phyloP scores from a whole-genome alignment of 2,797 vertebrate genomes.

The Chrysocyon brachyurus region DNA sequence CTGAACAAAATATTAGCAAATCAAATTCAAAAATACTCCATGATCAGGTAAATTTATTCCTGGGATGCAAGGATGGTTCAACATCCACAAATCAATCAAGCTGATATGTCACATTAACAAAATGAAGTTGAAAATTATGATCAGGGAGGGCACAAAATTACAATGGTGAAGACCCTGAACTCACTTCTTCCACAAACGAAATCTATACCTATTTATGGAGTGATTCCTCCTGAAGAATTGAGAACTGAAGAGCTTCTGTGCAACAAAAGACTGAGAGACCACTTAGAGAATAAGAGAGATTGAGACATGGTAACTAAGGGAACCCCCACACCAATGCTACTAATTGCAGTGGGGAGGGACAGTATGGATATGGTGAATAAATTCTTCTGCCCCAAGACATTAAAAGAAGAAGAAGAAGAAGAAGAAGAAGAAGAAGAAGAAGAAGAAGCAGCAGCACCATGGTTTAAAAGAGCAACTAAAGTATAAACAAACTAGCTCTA shows the following conservation, averaged over 20 bases:
- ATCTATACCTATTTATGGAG: not conserved
- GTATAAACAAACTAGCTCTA: not conserved
- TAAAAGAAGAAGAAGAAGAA: not conserved
- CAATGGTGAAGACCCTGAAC: not conserved
- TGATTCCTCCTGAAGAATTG: not conserved
- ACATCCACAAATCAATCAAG: not conserved
- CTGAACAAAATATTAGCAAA: not conserved
- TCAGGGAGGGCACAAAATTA: not conserved
- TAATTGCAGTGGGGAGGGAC: not conserved
- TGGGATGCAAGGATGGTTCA: not conserved
- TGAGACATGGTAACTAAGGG: not conserved
- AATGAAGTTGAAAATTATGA: not conserved
- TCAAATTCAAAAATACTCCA: not conserved
- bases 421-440: no score
- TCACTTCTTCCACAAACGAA: not conserved
- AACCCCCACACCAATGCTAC: not conserved
- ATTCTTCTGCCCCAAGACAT: not conserved
- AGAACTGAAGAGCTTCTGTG: not conserved
- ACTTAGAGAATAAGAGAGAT: not conserved
- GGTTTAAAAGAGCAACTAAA: not conserved
- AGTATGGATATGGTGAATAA: not conserved
- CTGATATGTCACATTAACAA: not conserved
- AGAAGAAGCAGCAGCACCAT: not conserved
- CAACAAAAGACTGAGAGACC: not conserved
- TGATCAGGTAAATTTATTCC: not conserved